phyloP scores from a whole-genome alignment of 2,888 invertebrate species.

The Belgica antarctica region DNA sequence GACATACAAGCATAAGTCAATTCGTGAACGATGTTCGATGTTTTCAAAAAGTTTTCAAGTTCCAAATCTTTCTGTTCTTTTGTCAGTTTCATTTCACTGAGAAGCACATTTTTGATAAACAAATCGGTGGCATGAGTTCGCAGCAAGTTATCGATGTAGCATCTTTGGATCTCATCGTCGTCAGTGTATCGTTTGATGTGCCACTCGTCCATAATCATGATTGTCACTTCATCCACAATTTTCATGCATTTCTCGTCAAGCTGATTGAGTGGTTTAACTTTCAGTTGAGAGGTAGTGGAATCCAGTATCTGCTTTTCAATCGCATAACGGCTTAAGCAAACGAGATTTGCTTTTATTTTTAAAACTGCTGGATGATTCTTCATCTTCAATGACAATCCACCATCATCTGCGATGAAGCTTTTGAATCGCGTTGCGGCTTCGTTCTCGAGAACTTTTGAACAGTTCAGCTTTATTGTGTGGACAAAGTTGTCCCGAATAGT shows the following conservation, averaged over 20 bases:
- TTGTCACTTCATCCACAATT: neutral
- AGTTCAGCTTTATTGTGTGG: neutral
- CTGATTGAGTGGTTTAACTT: neutral
- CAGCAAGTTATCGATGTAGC: neutral
- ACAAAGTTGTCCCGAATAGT: neutral
- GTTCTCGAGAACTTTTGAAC: neutral
- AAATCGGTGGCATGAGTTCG: neutral
- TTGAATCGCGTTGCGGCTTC: neutral
- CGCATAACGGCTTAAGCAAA: neutral
- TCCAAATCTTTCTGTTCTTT: slow-evolving; percentile 11
- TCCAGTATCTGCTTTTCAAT: neutral
- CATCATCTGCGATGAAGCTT: neutral
- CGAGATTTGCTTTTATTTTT: neutral
- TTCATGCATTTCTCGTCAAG: neutral
- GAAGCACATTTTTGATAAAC: neutral
- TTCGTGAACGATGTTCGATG: neutral
- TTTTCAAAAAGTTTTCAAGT: slow-evolving; percentile 12
- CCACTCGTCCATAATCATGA: slow-evolving; percentile 1
- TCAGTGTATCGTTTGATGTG: neutral
- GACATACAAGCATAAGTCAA: neutral
- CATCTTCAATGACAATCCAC: neutral
- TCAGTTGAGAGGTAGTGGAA: neutral
- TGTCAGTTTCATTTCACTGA: slow-evolving; percentile 11
- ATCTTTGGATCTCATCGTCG: slow-evolving; percentile 13
- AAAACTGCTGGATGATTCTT: neutral